Evolutionary conservation across 2,888 invertebrate species (phyloP).

Genomic region (Cheilosia impressa): DNA sequence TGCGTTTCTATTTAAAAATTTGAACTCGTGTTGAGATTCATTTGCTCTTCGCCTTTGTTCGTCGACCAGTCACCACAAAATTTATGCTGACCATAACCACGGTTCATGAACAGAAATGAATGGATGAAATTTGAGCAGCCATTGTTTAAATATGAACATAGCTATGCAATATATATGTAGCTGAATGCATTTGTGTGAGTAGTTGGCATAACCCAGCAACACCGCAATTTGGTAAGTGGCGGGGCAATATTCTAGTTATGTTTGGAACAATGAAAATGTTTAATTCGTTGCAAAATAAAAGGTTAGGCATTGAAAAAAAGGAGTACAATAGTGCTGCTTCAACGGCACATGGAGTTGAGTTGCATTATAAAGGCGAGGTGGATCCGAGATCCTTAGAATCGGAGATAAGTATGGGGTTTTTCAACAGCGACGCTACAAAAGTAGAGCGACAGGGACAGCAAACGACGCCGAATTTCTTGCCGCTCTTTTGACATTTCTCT

Average conservation of each 20-base stretch:
- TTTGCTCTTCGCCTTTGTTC: conserved; percentile 20
- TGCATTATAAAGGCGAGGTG: too few relatives aligned
- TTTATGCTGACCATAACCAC: conserved; percentile 42
- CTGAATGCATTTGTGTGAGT: background rate
- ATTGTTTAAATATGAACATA: conserved; percentile 18
- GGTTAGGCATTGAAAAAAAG: too few relatives aligned
- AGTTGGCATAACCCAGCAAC: conserved; percentile 1
- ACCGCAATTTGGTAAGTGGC: background rate
- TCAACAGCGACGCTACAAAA: too few relatives aligned
- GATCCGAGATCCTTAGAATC: too few relatives aligned
- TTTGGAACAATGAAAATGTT: background rate
- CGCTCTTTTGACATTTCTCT: too few relatives aligned
- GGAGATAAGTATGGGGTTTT: too few relatives aligned
- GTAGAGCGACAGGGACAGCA: too few relatives aligned
- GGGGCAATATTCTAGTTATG: background rate
- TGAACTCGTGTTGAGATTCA: conserved; percentile 10
- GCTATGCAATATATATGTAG: background rate
- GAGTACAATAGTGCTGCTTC: too few relatives aligned
- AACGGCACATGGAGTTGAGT: too few relatives aligned
- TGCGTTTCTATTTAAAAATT: conserved; percentile 6
- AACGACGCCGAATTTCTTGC: too few relatives aligned
- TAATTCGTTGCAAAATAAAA: background rate
- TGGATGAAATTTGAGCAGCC: conserved; percentile 31
- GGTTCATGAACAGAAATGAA: conserved; percentile 38
- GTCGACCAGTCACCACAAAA: conserved; percentile 23